A percentile compares a stretch with the other conserved stretches of the same genome.
Evolutionary conservation across 1,140 invertebrate species (phyloP).

Genomic region (Cardiocondyla obscurior): DNA sequence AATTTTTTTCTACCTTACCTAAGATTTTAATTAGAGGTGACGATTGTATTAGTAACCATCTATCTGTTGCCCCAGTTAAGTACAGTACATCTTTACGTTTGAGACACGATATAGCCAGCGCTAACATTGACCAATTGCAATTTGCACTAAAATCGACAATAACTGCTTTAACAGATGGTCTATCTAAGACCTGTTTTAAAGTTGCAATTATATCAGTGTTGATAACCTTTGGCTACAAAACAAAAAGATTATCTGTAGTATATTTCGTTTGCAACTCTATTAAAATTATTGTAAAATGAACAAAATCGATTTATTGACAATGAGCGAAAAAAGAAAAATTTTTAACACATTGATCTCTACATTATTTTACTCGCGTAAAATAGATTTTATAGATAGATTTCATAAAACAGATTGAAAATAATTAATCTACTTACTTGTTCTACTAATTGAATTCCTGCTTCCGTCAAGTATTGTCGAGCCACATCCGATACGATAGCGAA

Average conservation of each 20-base stretch:
- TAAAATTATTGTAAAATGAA: neutral
- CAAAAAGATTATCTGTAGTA: neutral
- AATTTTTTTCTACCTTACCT: too few species aligned
- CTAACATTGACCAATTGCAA: conserved; percentile 72
- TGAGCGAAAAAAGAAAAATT: neutral
- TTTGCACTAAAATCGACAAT: conserved; percentile 72
- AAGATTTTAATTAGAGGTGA: conserved; percentile 81
- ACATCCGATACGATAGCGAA: conserved; percentile 77
- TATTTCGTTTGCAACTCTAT: conserved; percentile 15
- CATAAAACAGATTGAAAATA: neutral
- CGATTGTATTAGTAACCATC: conserved; percentile 72
- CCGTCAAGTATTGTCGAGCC: conserved; percentile 59
- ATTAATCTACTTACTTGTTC: conserved; percentile 67
- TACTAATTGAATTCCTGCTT: conserved; percentile 66
- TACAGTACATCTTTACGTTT: conserved; percentile 66
- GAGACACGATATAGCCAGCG: conserved; percentile 60
- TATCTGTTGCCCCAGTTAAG: conserved; percentile 67
- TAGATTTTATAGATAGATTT: neutral
- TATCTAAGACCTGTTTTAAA: conserved; percentile 31
- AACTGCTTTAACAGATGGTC: conserved; percentile 72
- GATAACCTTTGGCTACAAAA: conserved; percentile 60
- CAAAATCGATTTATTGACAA: neutral
- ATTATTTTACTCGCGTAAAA: neutral
- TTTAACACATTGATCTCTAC: neutral
- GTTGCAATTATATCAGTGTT: conserved; percentile 24